Conservation (phyloP, 2,888 invertebrate species). For the Allacma fusca region DNA sequence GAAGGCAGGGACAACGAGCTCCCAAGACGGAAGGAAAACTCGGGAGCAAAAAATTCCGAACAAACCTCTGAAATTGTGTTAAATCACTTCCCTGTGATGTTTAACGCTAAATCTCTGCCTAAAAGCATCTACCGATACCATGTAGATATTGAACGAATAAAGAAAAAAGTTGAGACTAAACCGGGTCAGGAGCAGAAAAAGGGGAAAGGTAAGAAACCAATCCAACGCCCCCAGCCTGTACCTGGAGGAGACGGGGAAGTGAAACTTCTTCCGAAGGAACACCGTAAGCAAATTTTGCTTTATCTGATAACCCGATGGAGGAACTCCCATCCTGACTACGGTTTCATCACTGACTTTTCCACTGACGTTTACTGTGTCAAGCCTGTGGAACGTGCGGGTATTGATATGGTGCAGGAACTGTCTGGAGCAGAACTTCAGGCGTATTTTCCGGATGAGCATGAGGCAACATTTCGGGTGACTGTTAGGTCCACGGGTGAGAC, state of each 20-base stretch:
- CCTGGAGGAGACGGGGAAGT: not conserved
- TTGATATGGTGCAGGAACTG: not conserved
- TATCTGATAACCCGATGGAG: not conserved
- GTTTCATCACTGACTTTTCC: slow-evolving; percentile 43
- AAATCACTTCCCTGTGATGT: slow-evolving; percentile 35
- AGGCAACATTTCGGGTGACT: not conserved
- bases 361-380: slow-evolving; percentile 36
- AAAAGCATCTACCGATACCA: slow-evolving; percentile 34
- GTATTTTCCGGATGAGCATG: slow-evolving; percentile 35
- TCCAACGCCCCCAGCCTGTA: not conserved
- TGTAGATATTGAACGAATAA: slow-evolving; percentile 31
- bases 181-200: not conserved
- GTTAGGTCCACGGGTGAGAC: slow-evolving; percentile 21
- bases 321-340: slow-evolving; percentile 13
- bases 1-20: slow-evolving; percentile 9
- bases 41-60: not conserved
- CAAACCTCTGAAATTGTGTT: not conserved
- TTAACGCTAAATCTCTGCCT: slow-evolving; percentile 21
- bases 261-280: slow-evolving; percentile 27
- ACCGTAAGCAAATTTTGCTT: slow-evolving; percentile 26
- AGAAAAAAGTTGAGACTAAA: not conserved
- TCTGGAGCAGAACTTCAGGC: not conserved
- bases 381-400: slow-evolving; percentile 14
- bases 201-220: not conserved
- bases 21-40: slow-evolving; percentile 5